Evolutionary conservation across 2,888 invertebrate species (phyloP).

Genomic region (Habrosyne pyritoides): DNA sequence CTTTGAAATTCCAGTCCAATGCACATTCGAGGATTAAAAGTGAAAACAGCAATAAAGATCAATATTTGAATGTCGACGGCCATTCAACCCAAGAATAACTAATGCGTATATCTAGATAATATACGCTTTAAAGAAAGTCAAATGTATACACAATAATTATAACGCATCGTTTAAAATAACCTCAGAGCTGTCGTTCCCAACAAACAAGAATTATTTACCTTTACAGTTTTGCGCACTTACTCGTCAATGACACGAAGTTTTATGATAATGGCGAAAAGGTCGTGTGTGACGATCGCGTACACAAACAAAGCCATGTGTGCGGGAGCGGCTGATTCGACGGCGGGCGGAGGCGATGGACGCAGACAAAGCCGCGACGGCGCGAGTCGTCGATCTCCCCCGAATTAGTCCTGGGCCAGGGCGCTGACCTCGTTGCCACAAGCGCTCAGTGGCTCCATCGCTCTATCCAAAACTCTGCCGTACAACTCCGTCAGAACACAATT

Average conservation of each 20-base stretch:
- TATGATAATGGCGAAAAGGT: constrained; percentile 46
- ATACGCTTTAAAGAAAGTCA: not conserved
- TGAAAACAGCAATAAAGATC: constrained; percentile 52
- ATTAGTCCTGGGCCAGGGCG: constrained; percentile 82
- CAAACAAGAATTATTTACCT: constrained; percentile 3
- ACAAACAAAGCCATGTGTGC: constrained; percentile 61
- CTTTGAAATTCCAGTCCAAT: constrained; percentile 28
- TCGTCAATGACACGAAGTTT: constrained; percentile 37
- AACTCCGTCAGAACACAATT: constrained; percentile 13
- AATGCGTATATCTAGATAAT: constrained; percentile 4
- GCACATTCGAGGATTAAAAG: constrained; percentile 48
- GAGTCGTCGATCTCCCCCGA: constrained; percentile 82
- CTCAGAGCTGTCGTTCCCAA: constrained; percentile 16
- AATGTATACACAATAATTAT: constrained; percentile 16
- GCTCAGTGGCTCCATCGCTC: constrained; percentile 40
- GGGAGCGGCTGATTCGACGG: constrained; percentile 33
- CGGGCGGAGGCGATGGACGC: constrained; percentile 53
- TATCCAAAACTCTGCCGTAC: constrained; percentile 34
- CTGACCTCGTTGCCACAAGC: constrained; percentile 68
- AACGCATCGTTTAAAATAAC: constrained; percentile 25
- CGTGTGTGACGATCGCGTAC: constrained; percentile 34
- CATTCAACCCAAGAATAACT: constrained; percentile 42
- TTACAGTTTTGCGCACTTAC: constrained; percentile 28
- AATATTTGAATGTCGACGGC: constrained; percentile 53
- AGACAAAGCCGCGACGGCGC: constrained; percentile 75